Percentiles rank a stretch among this genome's conserved stretches.
phyloP scores from a whole-genome alignment of 2,797 vertebrate species.

The Alcedo atthis region DNA sequence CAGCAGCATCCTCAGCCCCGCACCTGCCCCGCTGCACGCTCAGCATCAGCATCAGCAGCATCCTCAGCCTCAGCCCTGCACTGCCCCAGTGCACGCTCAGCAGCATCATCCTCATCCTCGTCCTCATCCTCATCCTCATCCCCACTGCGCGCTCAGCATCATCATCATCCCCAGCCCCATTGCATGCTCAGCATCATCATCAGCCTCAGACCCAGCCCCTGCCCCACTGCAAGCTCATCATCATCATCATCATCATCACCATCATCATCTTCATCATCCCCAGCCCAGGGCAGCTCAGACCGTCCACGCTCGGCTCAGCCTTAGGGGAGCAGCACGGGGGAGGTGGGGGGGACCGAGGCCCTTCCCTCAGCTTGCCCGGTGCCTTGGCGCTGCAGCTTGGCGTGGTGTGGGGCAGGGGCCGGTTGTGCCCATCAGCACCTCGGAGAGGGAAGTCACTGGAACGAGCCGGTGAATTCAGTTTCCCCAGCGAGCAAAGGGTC shows the following conservation, averaged over 20 bases:
- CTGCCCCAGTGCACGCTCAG: not conserved
- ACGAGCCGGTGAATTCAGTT: not conserved
- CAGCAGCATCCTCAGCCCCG: not conserved
- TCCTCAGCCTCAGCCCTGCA: too few relatives aligned
- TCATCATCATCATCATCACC: too few relatives aligned
- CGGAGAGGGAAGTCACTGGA: rapidly evolving
- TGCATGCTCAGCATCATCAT: not conserved
- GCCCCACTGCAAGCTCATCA: not conserved
- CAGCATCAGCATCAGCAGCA: not conserved
- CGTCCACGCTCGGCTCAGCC: not conserved
- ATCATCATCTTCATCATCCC: too few relatives aligned
- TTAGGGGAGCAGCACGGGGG: not conserved
- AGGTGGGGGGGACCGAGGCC: too few relatives aligned
- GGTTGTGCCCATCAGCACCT: not conserved
- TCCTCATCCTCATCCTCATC: not conserved
- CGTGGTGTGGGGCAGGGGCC: not conserved
- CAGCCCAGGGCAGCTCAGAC: not conserved
- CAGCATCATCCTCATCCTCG: not conserved
- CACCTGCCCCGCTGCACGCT: not conserved
- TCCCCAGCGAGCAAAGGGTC: conserved; percentile 4
- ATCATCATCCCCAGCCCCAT: too few relatives aligned
- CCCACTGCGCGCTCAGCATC: not conserved
- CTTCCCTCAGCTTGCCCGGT: not conserved
- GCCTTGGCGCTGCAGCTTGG: not conserved
- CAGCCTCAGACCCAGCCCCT: not conserved